Evolutionary conservation across 2,797 vertebrate species (phyloP).

Genomic region (Sebastes oblongus): DNA sequence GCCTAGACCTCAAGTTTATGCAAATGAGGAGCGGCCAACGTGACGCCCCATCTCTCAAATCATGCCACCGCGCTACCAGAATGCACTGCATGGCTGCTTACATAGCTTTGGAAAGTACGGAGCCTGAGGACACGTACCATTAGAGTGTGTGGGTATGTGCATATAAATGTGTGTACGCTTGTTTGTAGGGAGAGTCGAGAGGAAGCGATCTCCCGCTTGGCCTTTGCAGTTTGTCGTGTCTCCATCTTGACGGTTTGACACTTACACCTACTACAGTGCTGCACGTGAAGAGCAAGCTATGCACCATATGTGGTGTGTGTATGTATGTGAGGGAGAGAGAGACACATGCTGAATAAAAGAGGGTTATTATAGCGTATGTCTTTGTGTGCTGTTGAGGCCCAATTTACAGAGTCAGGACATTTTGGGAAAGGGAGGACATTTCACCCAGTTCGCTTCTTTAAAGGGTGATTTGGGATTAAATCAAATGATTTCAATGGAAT

Average conservation of each 20-base stretch:
- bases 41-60: too few relatives aligned
- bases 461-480: not conserved
- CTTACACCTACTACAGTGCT: conserved; percentile 27
- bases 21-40: too few relatives aligned
- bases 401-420: not conserved
- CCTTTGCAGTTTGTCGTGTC: conserved; percentile 38
- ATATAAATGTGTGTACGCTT: not conserved
- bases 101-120: too few relatives aligned
- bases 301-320: conserved; percentile 8
- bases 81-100: too few relatives aligned
- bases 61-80: fast-evolving
- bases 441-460: not conserved
- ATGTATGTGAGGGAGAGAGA: not conserved
- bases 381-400: not conserved
- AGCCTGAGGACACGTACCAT: too few relatives aligned
- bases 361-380: not conserved
- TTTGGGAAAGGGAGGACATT: not conserved
- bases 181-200: not conserved
- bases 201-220: conserved; percentile 12
- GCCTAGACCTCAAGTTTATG: too few relatives aligned
- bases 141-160: not conserved
- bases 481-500: not conserved
- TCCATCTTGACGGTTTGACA: conserved; percentile 54
- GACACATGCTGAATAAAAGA: not conserved
- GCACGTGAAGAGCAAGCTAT: not conserved